A percentile compares a stretch with the other conserved stretches of the same genome.
These are phyloP conservation scores for Drosophila mulleri DNA, from an alignment of 2,888 invertebrate species.

Conservation along the genomic window DNA sequence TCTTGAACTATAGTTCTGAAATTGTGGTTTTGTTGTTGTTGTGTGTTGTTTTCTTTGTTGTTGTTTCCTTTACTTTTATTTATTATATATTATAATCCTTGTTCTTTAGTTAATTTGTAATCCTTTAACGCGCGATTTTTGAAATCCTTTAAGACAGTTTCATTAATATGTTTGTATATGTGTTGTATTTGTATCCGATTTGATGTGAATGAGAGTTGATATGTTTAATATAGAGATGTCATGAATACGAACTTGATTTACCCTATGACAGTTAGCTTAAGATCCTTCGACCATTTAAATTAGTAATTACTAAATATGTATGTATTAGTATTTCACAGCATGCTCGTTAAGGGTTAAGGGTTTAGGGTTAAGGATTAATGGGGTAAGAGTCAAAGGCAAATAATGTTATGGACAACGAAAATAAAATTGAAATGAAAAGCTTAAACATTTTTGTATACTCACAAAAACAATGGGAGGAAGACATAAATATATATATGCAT, in stretches of 20 bases:
- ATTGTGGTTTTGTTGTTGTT: constrained; percentile 20
- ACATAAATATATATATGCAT: constrained; percentile 75
- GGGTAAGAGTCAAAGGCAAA: background rate
- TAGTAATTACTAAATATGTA: constrained; percentile 1
- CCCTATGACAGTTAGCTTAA: background rate
- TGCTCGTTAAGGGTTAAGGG: constrained; percentile 7
- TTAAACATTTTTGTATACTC: constrained; percentile 78
- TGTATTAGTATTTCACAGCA: constrained; percentile 18
- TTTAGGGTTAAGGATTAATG: background rate
- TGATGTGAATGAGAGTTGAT: background rate
- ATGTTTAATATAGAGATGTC: constrained; percentile 2
- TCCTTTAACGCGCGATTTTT: constrained; percentile 36
- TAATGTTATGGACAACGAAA: constrained; percentile 22
- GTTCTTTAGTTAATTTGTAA: constrained; percentile 28
- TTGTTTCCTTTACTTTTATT: background rate
- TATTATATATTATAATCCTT: constrained; percentile 46
- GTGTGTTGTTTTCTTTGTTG: background rate
- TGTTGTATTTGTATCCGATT: constrained; percentile 17
- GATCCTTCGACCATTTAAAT: constrained; percentile 5
- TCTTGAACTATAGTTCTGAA: constrained; percentile 42
- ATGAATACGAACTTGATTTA: constrained; percentile 1
- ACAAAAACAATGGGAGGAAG: constrained; percentile 76
- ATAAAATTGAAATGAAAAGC: constrained; percentile 54
- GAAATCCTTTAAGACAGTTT: constrained; percentile 64
- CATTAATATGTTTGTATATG: constrained; percentile 28